Evolutionary conservation across 1,140 invertebrate genomes (phyloP).

Genomic region (Trichonephila inaurata): DNA sequence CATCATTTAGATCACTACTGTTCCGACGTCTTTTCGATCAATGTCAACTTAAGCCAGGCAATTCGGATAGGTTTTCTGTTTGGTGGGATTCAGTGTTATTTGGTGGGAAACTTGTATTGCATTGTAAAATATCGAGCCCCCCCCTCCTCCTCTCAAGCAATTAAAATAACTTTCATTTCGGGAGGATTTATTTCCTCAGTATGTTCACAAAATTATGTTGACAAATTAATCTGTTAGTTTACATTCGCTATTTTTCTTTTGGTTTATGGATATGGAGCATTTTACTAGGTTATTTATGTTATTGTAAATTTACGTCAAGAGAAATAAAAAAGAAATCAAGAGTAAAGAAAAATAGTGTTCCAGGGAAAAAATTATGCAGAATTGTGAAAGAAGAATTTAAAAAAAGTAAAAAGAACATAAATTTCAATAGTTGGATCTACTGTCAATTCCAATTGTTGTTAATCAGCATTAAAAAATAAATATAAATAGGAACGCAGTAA

Average conservation of each 20-base stretch:
- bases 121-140: neutral
- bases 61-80: neutral
- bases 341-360: neutral
- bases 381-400: neutral
- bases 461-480: neutral
- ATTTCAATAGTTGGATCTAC: neutral
- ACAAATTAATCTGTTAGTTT: neutral
- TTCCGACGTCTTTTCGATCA: conserved; percentile 4
- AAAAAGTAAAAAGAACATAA: neutral
- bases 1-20: neutral
- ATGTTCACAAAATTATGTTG: neutral
- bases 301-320: neutral
- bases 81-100: neutral
- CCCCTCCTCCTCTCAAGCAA: neutral
- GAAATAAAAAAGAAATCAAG: neutral
- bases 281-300: neutral
- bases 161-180: neutral
- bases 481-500: neutral
- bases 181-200: neutral
- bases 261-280: neutral
- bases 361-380: neutral
- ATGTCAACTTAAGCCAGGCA: neutral
- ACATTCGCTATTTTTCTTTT: neutral
- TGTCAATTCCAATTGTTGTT: neutral
- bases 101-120: neutral